Percentiles rank a stretch among this genome's conserved stretches.
Conservation (phyloP, 1,140 invertebrate species). For the Penaeus indicus region DNA sequence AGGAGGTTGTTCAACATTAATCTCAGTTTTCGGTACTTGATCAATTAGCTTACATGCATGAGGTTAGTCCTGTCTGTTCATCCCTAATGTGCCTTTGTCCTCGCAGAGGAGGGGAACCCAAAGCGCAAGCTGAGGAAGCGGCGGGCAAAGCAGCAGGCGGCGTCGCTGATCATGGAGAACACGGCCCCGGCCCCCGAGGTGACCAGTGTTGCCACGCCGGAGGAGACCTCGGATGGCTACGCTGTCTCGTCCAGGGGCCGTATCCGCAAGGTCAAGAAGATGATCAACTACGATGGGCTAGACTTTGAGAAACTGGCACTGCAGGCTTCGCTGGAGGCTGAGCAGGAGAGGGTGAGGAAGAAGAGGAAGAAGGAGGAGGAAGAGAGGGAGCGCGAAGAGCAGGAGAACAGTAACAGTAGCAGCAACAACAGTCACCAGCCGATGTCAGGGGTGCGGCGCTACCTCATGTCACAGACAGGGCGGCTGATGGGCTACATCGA, state of each 20-base stretch:
- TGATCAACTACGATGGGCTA: constrained; percentile 65
- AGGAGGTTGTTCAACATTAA: no score
- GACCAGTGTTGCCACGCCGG: neutral
- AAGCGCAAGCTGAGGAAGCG: constrained; percentile 65
- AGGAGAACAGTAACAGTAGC: constrained; percentile 3
- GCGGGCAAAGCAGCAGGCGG: constrained; percentile 59
- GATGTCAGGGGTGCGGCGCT: constrained; percentile 57
- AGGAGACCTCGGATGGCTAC: constrained; percentile 48
- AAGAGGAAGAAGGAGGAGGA: constrained; percentile 60
- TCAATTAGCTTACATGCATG: no score
- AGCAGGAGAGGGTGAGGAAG: constrained; percentile 53
- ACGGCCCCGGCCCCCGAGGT: constrained; percentile 25
- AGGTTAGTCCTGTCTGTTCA: no score
- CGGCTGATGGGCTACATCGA: constrained; percentile 64
- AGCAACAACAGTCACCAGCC: constrained; percentile 2
- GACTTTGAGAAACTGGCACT: constrained; percentile 66
- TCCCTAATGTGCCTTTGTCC: neutral
- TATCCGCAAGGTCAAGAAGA: constrained; percentile 65
- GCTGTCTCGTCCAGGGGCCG: constrained; percentile 64
- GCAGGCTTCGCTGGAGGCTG: constrained; percentile 61
- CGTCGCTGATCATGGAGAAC: constrained; percentile 42
- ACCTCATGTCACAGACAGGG: constrained; percentile 62
- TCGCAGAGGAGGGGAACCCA: constrained; percentile 63
- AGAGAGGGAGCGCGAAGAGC: constrained; percentile 43
- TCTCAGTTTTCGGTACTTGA: no score